Conservation (phyloP, 2,888 invertebrate species). For the Pyrochroa serraticornis region DNA sequence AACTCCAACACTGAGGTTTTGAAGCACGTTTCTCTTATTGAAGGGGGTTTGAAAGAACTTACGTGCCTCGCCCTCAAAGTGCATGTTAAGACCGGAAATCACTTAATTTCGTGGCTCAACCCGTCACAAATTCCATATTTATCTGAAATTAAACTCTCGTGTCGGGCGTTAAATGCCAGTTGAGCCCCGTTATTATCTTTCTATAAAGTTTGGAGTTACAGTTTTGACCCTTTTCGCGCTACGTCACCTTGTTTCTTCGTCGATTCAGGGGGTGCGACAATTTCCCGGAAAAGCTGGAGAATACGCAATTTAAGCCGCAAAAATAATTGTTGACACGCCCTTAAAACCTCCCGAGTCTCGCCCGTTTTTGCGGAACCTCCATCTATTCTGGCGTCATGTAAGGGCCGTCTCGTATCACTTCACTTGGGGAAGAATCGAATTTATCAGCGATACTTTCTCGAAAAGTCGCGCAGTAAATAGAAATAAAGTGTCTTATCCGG, state of each 20-base stretch:
- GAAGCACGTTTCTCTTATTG: no score
- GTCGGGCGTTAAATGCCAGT: conserved; percentile 1
- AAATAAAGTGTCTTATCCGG: conserved; percentile 15
- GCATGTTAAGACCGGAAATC: no score
- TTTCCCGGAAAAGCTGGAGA: neutral
- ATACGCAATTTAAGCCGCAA: neutral
- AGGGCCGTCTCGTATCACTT: neutral
- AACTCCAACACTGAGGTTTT: no score
- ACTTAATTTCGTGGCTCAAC: no score
- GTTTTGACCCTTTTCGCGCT: conserved; percentile 4
- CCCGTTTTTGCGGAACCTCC: neutral
- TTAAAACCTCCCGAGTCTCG: neutral
- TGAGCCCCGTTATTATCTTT: neutral
- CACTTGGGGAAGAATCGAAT: conserved; percentile 11
- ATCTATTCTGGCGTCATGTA: neutral
- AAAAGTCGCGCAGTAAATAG: conserved; percentile 3
- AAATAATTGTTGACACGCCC: neutral
- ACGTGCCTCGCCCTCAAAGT: no score
- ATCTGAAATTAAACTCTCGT: conserved; percentile 4
- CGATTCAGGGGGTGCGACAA: neutral
- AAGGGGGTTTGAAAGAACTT: no score
- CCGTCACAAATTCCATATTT: neutral
- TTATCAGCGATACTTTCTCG: conserved; percentile 10
- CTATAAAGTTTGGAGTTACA: neutral
- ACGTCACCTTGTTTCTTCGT: neutral